A percentile compares a stretch with the other conserved stretches of the same genome.
Evolutionary conservation across 2,888 invertebrate genomes (phyloP).

Genomic region (Myopa testacea): DNA sequence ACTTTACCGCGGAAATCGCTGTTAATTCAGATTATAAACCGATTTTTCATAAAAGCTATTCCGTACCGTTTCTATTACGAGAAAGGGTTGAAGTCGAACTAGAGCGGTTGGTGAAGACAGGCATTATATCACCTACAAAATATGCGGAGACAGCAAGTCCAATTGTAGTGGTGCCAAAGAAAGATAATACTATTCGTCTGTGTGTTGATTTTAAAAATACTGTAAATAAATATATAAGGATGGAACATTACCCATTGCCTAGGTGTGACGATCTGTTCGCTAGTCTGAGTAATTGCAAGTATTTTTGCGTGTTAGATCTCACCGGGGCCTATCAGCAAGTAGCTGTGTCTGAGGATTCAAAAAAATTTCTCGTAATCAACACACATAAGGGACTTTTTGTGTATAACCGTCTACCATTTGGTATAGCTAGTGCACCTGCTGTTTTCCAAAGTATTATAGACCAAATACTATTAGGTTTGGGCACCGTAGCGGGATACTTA

Average conservation of each 20-base stretch:
- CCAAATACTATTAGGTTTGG: constrained; percentile 42
- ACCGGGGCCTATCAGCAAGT: too few species aligned
- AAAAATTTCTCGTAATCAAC: constrained; percentile 52
- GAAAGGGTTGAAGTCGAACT: not conserved
- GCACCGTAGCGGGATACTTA: too few species aligned
- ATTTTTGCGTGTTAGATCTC: too few species aligned
- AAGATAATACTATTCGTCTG: not conserved
- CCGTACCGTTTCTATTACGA: not conserved
- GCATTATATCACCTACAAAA: too few species aligned
- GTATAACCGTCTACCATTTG: constrained; percentile 45
- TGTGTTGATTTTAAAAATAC: constrained; percentile 14
- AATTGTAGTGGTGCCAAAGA: not conserved
- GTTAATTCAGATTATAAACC: not conserved
- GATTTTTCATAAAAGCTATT: constrained; percentile 1
- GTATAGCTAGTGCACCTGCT: constrained; percentile 39
- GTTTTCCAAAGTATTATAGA: constrained; percentile 45
- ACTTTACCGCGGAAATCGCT: constrained; percentile 14
- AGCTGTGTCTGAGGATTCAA: too few species aligned
- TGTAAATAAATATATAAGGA: constrained; percentile 6
- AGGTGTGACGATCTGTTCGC: not conserved
- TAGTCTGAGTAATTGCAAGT: too few species aligned
- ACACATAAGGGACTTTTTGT: constrained; percentile 46
- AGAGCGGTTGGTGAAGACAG: too few species aligned
- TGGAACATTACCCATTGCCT: not conserved
- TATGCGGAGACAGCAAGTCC: too few species aligned